These are phyloP conservation scores for Nothobranchius furzeri DNA, from an alignment of 2,113 vertebrate genomes.

Conservation along the genomic window DNA sequence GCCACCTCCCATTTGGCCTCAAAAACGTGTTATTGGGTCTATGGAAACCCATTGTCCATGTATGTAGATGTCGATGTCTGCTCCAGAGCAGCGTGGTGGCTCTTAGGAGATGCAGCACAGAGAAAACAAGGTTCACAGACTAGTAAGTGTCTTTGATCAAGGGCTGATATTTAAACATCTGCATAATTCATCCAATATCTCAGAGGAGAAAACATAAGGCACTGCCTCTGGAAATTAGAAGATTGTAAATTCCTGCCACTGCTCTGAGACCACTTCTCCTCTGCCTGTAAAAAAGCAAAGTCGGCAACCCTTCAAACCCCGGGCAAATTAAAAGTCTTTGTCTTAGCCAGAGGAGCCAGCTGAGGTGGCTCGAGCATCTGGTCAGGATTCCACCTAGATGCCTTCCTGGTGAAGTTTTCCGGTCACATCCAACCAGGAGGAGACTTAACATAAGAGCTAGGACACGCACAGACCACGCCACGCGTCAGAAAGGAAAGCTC, in stretches of 20 bases:
- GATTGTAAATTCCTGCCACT: constrained; percentile 59
- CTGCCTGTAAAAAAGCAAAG: constrained; percentile 67
- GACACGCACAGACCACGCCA: too few relatives aligned
- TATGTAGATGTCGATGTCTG: too few relatives aligned
- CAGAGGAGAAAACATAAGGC: constrained; percentile 16
- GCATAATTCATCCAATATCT: constrained; percentile 70
- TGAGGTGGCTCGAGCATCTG: too few relatives aligned
- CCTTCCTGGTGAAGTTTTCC: too few relatives aligned
- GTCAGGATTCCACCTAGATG: too few relatives aligned
- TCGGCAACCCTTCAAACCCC: constrained; percentile 60
- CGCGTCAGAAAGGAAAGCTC: too few relatives aligned
- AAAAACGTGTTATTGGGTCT: too few relatives aligned
- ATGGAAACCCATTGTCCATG: too few relatives aligned
- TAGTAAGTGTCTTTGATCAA: constrained; percentile 41
- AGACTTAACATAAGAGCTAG: too few relatives aligned
- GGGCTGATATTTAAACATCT: constrained; percentile 67
- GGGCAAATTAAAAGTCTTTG: constrained; percentile 76
- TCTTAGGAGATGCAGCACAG: constrained; percentile 28
- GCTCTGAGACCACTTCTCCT: constrained; percentile 36
- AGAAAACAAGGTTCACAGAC: constrained; percentile 51
- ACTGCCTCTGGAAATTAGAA: constrained; percentile 45
- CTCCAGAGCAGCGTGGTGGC: not conserved
- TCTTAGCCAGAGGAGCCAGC: constrained; percentile 50
- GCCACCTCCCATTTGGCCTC: too few relatives aligned
- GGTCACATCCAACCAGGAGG: too few relatives aligned